Base-by-base conservation (phyloP, 2,113 vertebrate genomes). In the Setophaga kirtlandii region DNA sequence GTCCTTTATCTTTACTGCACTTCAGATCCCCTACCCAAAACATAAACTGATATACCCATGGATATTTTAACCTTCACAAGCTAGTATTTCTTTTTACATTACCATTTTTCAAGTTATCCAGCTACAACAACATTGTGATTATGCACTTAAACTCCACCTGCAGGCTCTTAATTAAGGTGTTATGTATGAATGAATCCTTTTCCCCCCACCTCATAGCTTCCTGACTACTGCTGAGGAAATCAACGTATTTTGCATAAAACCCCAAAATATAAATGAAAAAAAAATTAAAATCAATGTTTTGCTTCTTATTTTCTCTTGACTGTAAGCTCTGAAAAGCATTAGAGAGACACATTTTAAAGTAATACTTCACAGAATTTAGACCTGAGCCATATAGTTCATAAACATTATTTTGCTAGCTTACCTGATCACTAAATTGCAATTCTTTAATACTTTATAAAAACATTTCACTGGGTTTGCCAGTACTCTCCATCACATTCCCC, bases 171-270 rank as follows among this genome's bases (percentile, higher is more conserved):
- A 62, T 76, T 53, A 86, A 83, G 22, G 15, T 37, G 30, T 24
- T 62, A 68, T 10, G 18, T 53, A 67, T 5, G 21, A 84, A 44
- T 41, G 2, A 9, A 52, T 23, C 12, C 25, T 58, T 30, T 15
- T 6, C 5, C 4, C 9, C 18, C 5, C 11, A 37, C 7, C 46
- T 1, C 27, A 42, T 0, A 74, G n/a, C 69, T 62, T 79, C 21
- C 50, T 23, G 15, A 71, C 24, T 25, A 55, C 41, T 46, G 46
- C 35, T 0, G 0, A 67, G 25, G 25, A 81, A 60, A 82, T 28
- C 2, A 16, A 85, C 52, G 17, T 62, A 53, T 65, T 81, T 41
- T 49, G 22, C n/a, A 14, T 30, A 47, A 75, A 73, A n/a, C 23
- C 7, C 10, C 28, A 78, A 78, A 62, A 87, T 39, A 69, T 11